Evolutionary conservation across 2,888 invertebrate species (phyloP), one percentile per base, ranked within the genome.

Genomic region (Zhuqinia jingwanae): DNA sequence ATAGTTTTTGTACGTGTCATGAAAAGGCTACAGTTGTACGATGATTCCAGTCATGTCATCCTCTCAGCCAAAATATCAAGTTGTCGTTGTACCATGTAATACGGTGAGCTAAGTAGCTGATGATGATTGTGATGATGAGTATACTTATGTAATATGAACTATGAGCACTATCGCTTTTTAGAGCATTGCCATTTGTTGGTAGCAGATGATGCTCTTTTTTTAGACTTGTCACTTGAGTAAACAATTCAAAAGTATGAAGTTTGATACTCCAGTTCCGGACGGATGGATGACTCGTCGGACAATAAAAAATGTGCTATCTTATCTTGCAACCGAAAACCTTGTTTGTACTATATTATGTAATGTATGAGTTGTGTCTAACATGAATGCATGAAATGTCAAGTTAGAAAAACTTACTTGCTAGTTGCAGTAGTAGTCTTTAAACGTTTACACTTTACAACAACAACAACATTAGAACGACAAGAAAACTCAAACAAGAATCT

Each of bases 271-370:
- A 73, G 75, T 75, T 75, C 75, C 75, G 75, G 75, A 75, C 56
- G 56, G 42, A 75, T 36, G 56, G 42, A 68, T 56, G 80, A 53
- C 68, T 68, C 22, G 68, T 80, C 56, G 42, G 36, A 68, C 68
- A 80, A 80, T 68, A 75, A 56, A 53, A 73, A 56, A 56, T 36
- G 53, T 58, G 42, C 68, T 68, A 80, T 80, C 80, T 80, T 80
- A 80, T 80, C 80, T 80, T 56, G 3, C 75, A 11, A 75, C 75
- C 25, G n/a, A n/a, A n/a, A n/a, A n/a, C n/a, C n/a, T n/a, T n/a
- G n/a, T n/a, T n/a, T n/a, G n/a, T n/a, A n/a, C n/a, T n/a, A n/a
- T n/a, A n/a, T n/a, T n/a, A n/a, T n/a, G n/a, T n/a, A n/a, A n/a
- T n/a, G n/a, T n/a, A n/a, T n/a, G n/a, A n/a, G n/a, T n/a, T n/a